Conservation (phyloP, 92 coral and sea anemone species). For the Porites lobata region DNA sequence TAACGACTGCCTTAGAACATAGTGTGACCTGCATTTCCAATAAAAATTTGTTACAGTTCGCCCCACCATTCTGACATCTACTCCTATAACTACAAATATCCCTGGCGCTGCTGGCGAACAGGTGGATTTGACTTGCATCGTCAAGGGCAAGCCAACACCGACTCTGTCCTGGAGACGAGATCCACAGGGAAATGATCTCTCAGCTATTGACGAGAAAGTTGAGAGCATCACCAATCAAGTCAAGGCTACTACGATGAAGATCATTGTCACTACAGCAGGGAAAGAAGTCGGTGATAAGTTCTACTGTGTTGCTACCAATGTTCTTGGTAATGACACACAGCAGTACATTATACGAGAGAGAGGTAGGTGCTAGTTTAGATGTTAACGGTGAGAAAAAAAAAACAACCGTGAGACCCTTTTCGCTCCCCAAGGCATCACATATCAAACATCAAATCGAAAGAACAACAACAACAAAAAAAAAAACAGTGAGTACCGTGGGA, state of each 20-base stretch:
- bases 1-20: too few species aligned
- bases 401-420: too few species aligned
- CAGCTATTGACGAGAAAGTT: constrained; percentile 21
- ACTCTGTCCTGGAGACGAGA: constrained; percentile 55
- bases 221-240: constrained; percentile 18
- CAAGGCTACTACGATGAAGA: constrained; percentile 15
- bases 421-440: too few species aligned
- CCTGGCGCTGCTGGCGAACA: constrained; percentile 48
- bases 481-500: too few species aligned
- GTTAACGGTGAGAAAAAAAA: too few species aligned
- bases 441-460: too few species aligned
- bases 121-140: constrained; percentile 44
- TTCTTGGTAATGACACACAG: constrained; percentile 78
- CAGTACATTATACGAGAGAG: constrained; percentile 77
- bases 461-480: too few species aligned
- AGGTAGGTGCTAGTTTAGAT: constrained; percentile 50
- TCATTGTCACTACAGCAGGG: constrained; percentile 42
- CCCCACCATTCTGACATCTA: constrained; percentile 64
- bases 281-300: constrained; percentile 49
- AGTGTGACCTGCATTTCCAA: too few species aligned
- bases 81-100: constrained; percentile 68
- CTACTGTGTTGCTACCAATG: constrained; percentile 80
- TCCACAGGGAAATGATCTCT: constrained; percentile 10
- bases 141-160: constrained; percentile 47
- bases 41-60: constrained; percentile 40